phyloP scores from a whole-genome alignment of 2,113 vertebrate species.

The Cranoglanis bouderius region DNA sequence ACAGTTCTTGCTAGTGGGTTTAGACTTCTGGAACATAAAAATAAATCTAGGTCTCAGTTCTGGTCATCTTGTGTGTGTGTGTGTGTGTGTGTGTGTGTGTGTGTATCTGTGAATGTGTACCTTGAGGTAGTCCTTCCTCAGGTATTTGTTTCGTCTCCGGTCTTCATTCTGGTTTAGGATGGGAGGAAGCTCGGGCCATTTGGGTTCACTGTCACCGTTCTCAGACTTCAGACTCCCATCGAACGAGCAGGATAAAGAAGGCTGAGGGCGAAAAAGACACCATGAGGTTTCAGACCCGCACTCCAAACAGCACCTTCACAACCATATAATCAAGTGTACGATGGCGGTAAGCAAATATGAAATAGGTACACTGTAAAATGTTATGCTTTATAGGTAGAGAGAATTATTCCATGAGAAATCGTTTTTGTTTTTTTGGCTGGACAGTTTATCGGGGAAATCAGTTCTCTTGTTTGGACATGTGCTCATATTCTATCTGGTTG shows the following conservation, averaged over 20 bases:
- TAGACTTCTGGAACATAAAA: not conserved
- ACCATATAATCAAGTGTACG: not conserved
- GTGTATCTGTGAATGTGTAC: constrained; percentile 67
- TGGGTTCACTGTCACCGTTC: constrained; percentile 76
- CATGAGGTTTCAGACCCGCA: not conserved
- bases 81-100: constrained; percentile 19
- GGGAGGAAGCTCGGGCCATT: constrained; percentile 86
- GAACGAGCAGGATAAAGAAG: constrained; percentile 73
- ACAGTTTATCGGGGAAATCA: not conserved
- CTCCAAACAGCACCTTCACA: not conserved
- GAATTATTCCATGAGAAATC: not conserved
- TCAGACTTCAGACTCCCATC: constrained; percentile 81
- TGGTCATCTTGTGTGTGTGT: not conserved
- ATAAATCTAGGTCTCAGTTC: not conserved
- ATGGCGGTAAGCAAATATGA: not conserved
- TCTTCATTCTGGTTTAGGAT: constrained; percentile 92
- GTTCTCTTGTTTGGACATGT: not conserved
- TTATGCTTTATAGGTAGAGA: not conserved
- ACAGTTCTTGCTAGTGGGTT: no score
- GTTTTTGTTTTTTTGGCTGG: not conserved
- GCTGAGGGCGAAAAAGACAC: constrained; percentile 54
- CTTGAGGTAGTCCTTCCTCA: constrained; percentile 96
- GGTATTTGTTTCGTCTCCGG: constrained; percentile 89
- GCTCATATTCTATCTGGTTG: not conserved
- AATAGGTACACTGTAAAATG: not conserved